These are phyloP conservation scores for Tribolium madens DNA, from an alignment of 1,140 invertebrate genomes.

Conservation along the genomic window DNA sequence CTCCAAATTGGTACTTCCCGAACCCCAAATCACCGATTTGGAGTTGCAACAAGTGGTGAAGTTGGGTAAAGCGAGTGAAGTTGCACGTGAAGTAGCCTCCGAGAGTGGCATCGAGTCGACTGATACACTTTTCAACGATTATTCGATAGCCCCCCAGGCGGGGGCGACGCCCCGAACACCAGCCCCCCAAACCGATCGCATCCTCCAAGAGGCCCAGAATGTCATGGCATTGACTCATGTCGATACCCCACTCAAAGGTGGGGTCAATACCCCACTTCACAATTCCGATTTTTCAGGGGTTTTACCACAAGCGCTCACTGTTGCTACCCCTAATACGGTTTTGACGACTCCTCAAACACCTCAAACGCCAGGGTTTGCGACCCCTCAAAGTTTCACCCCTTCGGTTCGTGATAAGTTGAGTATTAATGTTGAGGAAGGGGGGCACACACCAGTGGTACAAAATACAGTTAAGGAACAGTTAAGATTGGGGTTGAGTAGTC, in stretches of 20 bases:
- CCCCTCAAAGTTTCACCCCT: constrained; percentile 64
- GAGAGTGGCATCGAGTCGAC: constrained; percentile 86
- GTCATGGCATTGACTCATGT: constrained; percentile 98
- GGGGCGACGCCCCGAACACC: constrained; percentile 90
- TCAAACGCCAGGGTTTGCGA: constrained; percentile 68
- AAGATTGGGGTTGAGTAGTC: constrained; percentile 77
- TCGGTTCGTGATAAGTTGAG: constrained; percentile 93
- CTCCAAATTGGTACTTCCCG: constrained; percentile 95
- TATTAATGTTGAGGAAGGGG: constrained; percentile 91
- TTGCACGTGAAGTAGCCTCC: constrained; percentile 90
- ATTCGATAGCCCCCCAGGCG: constrained; percentile 83
- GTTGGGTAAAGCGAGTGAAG: constrained; percentile 94
- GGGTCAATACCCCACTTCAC: constrained; percentile 89
- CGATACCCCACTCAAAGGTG: constrained; percentile 81
- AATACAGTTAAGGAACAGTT: constrained; percentile 79
- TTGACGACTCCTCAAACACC: constrained; percentile 84
- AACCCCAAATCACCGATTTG: constrained; percentile 97
- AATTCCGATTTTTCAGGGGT: constrained; percentile 90
- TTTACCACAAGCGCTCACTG: constrained; percentile 78
- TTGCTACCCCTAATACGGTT: constrained; percentile 95
- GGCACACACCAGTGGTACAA: constrained; percentile 74
- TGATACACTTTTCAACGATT: constrained; percentile 91
- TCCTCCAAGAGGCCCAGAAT: constrained; percentile 96
- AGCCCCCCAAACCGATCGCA: constrained; percentile 77
- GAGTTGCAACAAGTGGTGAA: constrained; percentile 95